Base-by-base conservation (phyloP, 1,140 invertebrate species). In the Epicauta chinensis region DNA sequence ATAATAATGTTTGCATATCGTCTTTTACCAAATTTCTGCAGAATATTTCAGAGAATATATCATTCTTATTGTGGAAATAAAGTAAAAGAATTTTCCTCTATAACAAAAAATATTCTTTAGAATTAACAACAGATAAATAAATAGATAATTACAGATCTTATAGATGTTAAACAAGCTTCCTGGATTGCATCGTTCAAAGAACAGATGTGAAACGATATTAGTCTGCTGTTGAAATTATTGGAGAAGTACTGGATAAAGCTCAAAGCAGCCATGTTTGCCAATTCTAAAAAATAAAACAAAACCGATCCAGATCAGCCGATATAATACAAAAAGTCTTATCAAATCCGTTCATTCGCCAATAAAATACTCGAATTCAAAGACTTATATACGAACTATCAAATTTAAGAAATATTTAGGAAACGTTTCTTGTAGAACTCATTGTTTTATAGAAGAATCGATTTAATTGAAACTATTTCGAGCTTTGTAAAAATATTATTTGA, bases 41-140 rank as follows among this genome's bases (percentile, higher is more conserved):
- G 36, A 62, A 58, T 29, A 53, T 54, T 29, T 56, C 36, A 7
- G 52, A 46, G 49, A 64, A 64, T 6, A 31, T 14, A 36, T 62
- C 53, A 15, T 41, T 40, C 10, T 55, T 53, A 30, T 62, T 62
- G 43, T 64, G 60, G 7, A 64, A 39, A 42, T 62, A 64, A 0
- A 64, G 37, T 10, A 57, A 41, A n/a, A 64, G 14, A 0, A 52
- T 38, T 34, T 60, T 62, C 29, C 52, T 41, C 62, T 64, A 46
- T 43, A 54, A 53, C 36, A 31, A 32, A 39, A 31, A 44, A 35
- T 46, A 23, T 42, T 6, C n/a, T 29, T 46, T 11, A 31, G n/a
- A n/a, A n/a, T n/a, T n/a, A 29, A 9, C 13, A 48, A 42, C 42
- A 1, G 23, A 17, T 16, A 31, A 31, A 16, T 16, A 34, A 4